Evolutionary conservation across 2,888 invertebrate species (phyloP), one percentile per base, ranked within the genome.

Genomic region (Pheosia gnoma): DNA sequence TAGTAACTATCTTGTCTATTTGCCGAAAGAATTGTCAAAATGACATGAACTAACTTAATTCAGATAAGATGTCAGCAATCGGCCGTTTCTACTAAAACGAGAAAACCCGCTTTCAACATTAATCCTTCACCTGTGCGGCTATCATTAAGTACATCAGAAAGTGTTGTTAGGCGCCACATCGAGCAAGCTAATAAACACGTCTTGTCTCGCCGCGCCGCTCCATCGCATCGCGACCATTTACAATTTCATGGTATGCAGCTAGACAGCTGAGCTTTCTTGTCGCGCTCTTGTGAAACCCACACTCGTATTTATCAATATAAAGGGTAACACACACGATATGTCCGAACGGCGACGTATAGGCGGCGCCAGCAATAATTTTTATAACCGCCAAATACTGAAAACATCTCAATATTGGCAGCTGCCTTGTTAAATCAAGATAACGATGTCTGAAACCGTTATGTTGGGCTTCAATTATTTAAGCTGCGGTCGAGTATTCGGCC

Each of bases 61-160:
- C 61, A 61, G 76, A 71, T 70, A 71, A 72, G 59, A 59, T 60
- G 63, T 70, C 59, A 67, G 58, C 60, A 60, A 70, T 68, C 70
- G 69, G 65, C 63, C 65, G 68, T 76, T 79, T 74, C 61, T 66
- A 76, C 66, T 68, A 66, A n/a, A n/a, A n/a, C n/a, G n/a, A n/a
- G 69, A 74, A 74, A 72, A 70, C 61, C 63, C 67, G 61, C 65
- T 79, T 70, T 70, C 65, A 71, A 72, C 68, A 70, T 73, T 65
- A 72, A 74, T 75, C 77, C 64, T 79, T 79, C 79, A 83, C 77
- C 79, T 77, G 81, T 75, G 75, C 68, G 6, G 56, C n/a, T 86
- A 86, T 85, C 86, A 71, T 68, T 71, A 79, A 82, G 80, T 80
- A 77, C 77, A 87, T 87, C 88, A 82, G 83, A 83, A 82, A 85